A percentile compares a stretch with the other conserved stretches of the same genome.
Evolutionary conservation across 2,797 vertebrate species (phyloP).

Genomic region (Astyanax mexicanus): DNA sequence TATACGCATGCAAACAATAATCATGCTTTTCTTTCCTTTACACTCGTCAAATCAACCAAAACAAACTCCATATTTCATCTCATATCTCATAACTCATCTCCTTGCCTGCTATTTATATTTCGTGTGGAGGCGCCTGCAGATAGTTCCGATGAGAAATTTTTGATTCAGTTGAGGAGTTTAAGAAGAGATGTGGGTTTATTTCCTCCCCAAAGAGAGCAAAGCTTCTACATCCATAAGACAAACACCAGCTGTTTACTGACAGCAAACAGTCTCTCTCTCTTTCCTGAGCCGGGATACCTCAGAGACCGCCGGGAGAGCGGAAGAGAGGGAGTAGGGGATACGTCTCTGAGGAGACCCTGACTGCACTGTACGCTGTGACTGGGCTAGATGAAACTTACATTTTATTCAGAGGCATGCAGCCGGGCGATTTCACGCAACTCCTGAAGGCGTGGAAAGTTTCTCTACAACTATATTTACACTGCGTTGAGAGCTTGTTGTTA

Average conservation of each 20-base stretch:
- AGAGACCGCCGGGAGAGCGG: conserved; percentile 31
- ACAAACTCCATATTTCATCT: neutral
- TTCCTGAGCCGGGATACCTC: conserved; percentile 50
- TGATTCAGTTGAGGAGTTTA: conserved; percentile 56
- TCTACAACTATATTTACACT: neutral
- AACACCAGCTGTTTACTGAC: conserved; percentile 83
- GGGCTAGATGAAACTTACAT: neutral
- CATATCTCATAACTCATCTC: neutral
- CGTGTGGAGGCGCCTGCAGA: neutral
- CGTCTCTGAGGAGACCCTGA: conserved; percentile 19
- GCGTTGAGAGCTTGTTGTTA: too few relatives aligned
- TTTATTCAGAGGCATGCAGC: conserved; percentile 4
- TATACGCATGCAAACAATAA: neutral
- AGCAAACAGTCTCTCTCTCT: conserved; percentile 68
- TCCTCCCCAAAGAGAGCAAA: conserved; percentile 76
- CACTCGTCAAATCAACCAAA: neutral
- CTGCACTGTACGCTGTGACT: conserved; percentile 40
- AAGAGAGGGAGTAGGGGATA: conserved; percentile 16
- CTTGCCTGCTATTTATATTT: conserved; percentile 17
- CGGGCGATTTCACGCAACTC: neutral
- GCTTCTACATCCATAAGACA: conserved; percentile 79
- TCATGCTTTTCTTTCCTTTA: neutral
- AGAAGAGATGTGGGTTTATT: conserved; percentile 72
- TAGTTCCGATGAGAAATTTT: conserved; percentile 34
- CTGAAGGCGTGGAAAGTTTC: neutral